phyloP scores from a whole-genome alignment of 2,113 vertebrate species.

The Nerophis ophidion region DNA sequence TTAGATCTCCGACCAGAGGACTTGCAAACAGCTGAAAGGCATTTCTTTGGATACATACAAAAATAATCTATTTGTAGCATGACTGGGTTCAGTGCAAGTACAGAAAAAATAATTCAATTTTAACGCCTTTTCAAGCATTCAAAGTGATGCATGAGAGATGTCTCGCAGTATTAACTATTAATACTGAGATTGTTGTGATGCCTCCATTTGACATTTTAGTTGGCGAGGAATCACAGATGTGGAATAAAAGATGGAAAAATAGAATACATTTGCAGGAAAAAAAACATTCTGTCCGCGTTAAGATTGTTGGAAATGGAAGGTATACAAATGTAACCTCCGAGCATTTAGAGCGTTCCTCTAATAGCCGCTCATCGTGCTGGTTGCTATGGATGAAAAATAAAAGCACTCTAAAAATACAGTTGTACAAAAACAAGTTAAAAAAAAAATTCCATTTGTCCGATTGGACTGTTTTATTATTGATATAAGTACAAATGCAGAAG shows the following conservation, averaged over 20 bases:
- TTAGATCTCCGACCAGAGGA: constrained; percentile 3
- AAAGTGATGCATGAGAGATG: constrained; percentile 41
- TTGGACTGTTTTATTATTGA: constrained; percentile 60
- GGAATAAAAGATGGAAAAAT: constrained; percentile 49
- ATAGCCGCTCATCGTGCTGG: constrained; percentile 24
- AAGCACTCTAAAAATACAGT: constrained; percentile 63
- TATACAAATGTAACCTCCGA: constrained; percentile 18
- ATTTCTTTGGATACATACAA: constrained; percentile 12
- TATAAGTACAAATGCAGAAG: constrained; percentile 3
- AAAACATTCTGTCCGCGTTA: constrained; percentile 12
- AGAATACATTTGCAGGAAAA: constrained; percentile 10
- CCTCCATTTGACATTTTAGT: constrained; percentile 41
- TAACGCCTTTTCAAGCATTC: constrained; percentile 46
- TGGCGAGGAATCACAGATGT: constrained; percentile 20
- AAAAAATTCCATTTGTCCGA: constrained; percentile 58
- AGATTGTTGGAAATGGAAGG: constrained; percentile 26
- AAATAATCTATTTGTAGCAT: constrained; percentile 20
- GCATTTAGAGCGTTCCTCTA: constrained; percentile 28
- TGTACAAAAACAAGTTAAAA: constrained; percentile 45
- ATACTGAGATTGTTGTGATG: constrained; percentile 43
- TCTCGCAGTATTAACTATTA: constrained; percentile 54
- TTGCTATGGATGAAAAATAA: constrained; percentile 28
- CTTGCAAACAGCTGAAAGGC: constrained; percentile 14
- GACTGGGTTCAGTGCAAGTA: constrained; percentile 28
- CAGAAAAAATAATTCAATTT: constrained; percentile 48